Evolutionary conservation across 2,888 invertebrate species (phyloP), one percentile per base, ranked within the genome.

Genomic region (Apodemia mormo): DNA sequence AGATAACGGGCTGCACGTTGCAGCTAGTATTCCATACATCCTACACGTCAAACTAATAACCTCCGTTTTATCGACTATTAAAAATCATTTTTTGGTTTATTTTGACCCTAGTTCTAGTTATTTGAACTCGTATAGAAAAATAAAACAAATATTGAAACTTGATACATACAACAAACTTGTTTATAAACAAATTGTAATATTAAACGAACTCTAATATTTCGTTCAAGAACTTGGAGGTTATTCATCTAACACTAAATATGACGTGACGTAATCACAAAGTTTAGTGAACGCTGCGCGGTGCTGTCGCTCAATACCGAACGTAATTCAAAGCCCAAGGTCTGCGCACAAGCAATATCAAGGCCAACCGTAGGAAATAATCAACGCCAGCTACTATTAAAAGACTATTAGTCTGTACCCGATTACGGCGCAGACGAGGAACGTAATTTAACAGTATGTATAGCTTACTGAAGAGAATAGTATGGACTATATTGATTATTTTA

Each of bases 181-280:
- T 58, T 58, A 58, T 58, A 58, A 58, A 58, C 58, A 58, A 58
- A 58, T 58, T 29, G 58, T 58, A 58, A 12, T 6, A 58, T 30
- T 10, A 14, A 58, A 30, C 58, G 61, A 61, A 61, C 30, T 58
- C 56, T 71, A 72, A 83, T 85, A 80, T 83, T 82, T 77, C 82
- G 85, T 85, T 82, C 83, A 77, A 81, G 85, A 86, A 86, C 85
- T 85, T 82, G 72, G 79, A 87, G 85, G 85, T 84, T 85, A 85
- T 86, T 86, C 85, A 86, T 88, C 85, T 83, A 81, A 82, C 81
- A 79, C 77, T n/a, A 64, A 88, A 88, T 85, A 87, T 82, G 81
- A 87, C 82, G 81, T 91, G 90, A 91, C 89, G 90, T 87, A 91
- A 91, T 85, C 78, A 76, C 82, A 90, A 87, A 91, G 92, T 92